Evolutionary conservation across 2,797 vertebrate genomes (phyloP), one percentile per base, ranked within the genome.

Genomic region (Cygnus olor): DNA sequence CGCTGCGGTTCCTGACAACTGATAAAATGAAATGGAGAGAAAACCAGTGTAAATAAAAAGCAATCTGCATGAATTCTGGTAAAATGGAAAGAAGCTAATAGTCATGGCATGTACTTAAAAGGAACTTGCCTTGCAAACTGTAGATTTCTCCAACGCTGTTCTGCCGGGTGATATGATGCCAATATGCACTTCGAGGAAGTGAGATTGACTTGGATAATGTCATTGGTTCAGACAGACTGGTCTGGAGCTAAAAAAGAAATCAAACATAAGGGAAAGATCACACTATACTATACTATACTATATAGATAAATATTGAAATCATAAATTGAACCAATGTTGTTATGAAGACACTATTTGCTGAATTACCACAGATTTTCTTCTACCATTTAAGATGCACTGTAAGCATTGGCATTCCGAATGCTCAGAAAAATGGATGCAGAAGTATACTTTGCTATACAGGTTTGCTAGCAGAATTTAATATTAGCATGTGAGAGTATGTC

Each of bases 101-200:
- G 88, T 36, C 20, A 53, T 6, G 36, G 38, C 28, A 56, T 83
- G 88, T 58, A 60, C 38, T 53, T 73, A 24, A 65, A 80, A 72
- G 78, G 47, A 63, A 97, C 98, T 98, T 98, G 98, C 99, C 99
- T 99, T 99, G 99, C 98, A 99, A 99, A 98, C 98, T 98, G 99
- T 99, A 99, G 98, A 99, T 99, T 97, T 99, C 99, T 95, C 99
- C 99, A 94, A 99, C 98, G 76, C 99, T 99, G 98, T 98, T 99
- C 98, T 99, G 99, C 90, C 99, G 98, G 19, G 99, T 99, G 97
- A 99, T 99, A 95, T 99, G 99, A 96, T 99, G 99, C 99, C 99
- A 99, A 97, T 99, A 99, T 0, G 99, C 99, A 30, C 99, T 99
- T 38, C 99, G 99, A 81, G 99, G 99, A 93, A 99, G 98, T 53